Evolutionary conservation across 1,140 invertebrate genomes (phyloP).

Genomic region (Drosophila seguyi): DNA sequence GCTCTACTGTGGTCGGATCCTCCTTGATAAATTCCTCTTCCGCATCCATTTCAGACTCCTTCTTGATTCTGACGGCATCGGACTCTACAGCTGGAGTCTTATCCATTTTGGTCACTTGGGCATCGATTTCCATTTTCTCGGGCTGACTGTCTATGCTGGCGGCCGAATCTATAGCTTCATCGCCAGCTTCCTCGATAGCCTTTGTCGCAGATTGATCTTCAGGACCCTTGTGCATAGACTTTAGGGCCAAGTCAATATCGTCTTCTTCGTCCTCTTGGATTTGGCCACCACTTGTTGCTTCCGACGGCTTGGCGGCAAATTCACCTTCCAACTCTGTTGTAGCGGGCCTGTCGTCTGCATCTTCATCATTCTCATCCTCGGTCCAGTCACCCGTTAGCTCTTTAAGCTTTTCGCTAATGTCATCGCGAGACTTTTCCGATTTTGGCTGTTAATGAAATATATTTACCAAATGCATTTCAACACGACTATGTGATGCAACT

Average conservation of each 20-base stretch:
- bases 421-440: conserved; percentile 65
- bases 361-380: conserved; percentile 81
- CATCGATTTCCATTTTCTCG: conserved; percentile 29
- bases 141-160: conserved; percentile 9
- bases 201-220: conserved; percentile 30
- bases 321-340: conserved; percentile 39
- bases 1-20: conserved; percentile 18
- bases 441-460: conserved; percentile 50
- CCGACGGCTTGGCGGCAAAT: conserved; percentile 21
- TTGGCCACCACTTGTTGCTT: neutral
- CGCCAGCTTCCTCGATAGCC: conserved; percentile 13
- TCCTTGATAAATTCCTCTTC: conserved; percentile 64
- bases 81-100: neutral
- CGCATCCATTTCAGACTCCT: conserved; percentile 35
- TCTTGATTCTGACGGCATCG: conserved; percentile 16
- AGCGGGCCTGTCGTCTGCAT: conserved; percentile 43
- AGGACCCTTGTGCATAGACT: conserved; percentile 69
- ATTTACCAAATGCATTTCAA: neutral
- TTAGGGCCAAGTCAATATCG: conserved; percentile 73
- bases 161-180: conserved; percentile 3
- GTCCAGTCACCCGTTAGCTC: conserved; percentile 83
- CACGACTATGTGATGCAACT: neutral
- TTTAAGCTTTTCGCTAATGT: conserved; percentile 80
- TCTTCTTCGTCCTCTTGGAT: conserved; percentile 62
- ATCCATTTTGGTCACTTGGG: neutral